These are phyloP conservation scores for Enteromius argenteus DNA, from an alignment of 2,797 vertebrate genomes.

Conservation along the genomic window DNA sequence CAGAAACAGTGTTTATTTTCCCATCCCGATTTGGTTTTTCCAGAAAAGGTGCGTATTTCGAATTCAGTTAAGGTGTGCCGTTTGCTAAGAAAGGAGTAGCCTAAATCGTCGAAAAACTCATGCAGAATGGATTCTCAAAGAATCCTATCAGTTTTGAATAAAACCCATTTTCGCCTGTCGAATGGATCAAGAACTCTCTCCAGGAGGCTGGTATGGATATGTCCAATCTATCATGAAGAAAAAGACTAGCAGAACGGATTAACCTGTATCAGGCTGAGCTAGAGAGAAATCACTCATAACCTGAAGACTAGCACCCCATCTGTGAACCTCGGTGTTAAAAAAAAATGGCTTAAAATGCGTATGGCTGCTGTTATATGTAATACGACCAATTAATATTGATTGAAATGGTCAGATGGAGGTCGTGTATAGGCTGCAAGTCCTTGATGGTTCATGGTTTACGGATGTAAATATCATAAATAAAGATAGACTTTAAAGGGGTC, in stretches of 20 bases:
- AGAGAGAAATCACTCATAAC: neutral
- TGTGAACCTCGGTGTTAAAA: neutral
- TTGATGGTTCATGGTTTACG: conserved; percentile 18
- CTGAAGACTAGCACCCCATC: neutral
- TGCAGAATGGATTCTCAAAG: neutral
- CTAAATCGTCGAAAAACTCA: neutral
- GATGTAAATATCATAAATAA: conserved; percentile 10
- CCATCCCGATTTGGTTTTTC: neutral
- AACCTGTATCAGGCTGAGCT: neutral
- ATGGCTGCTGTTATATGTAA: neutral
- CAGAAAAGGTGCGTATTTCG: neutral
- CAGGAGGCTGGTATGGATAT: conserved; percentile 5
- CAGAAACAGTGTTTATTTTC: neutral
- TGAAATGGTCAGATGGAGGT: neutral
- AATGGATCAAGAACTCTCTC: conserved; percentile 19
- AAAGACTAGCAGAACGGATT: neutral
- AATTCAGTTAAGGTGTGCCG: neutral
- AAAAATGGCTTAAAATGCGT: neutral
- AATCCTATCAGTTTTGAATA: conserved; percentile 22
- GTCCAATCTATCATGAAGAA: conserved; percentile 13
- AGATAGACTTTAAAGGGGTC: conserved; percentile 26
- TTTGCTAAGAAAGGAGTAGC: neutral
- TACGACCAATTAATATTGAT: neutral
- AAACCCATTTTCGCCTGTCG: conserved; percentile 31
- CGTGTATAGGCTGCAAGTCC: neutral